Evolutionary conservation across 2,888 invertebrate genomes (phyloP), one percentile per base, ranked within the genome.

Genomic region (Dynastes hyllus): DNA sequence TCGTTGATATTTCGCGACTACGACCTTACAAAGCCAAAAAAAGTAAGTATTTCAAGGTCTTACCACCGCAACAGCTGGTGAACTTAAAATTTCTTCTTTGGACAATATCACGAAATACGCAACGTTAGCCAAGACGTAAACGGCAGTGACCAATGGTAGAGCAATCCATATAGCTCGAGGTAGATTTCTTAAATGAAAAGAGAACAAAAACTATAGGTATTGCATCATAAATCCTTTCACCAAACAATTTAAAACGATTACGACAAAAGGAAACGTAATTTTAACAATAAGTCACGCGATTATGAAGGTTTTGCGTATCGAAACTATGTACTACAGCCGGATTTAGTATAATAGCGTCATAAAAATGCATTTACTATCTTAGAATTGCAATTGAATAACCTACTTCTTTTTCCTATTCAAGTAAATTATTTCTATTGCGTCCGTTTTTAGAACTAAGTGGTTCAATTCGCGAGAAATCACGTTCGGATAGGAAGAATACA

Each of bases 101-200:
- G 95, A 92, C 22, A 98, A 92, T 27, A 97, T 96, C 0, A 95
- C 94, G 88, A 97, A 97, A 90, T 98, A 98, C 61, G 97, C 96
- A 83, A 97, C 91, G 89, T 98, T 98, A 1, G 97, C 96, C 85
- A 97, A 89, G 78, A 96, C 95, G 89, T 98, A 98, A 81, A 98
- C 95, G 66, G 93, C 91, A 0, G 97, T 98, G 80, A 98, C 97
- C 86, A 96, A 90, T 0, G 97, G 97, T 91, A 98, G 93, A 1
- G 97, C 97, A 84, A 98, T 96, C 94, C 96, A 97, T 87, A 98
- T 97, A 16, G 98, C 97, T 71, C 95, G 92, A 0, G 98, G 98
- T 79, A 98, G 90, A 90, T 98, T 97, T 90, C 97, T 97, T 91
- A 83, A 91, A 91, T 81, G 80, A 81, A 80, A 80, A 69, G 37